Percentiles rank a stretch among this genome's conserved stretches.
These are phyloP conservation scores for Meleagris gallopavo DNA, from an alignment of 2,113 vertebrate species.

Conservation along the genomic window DNA sequence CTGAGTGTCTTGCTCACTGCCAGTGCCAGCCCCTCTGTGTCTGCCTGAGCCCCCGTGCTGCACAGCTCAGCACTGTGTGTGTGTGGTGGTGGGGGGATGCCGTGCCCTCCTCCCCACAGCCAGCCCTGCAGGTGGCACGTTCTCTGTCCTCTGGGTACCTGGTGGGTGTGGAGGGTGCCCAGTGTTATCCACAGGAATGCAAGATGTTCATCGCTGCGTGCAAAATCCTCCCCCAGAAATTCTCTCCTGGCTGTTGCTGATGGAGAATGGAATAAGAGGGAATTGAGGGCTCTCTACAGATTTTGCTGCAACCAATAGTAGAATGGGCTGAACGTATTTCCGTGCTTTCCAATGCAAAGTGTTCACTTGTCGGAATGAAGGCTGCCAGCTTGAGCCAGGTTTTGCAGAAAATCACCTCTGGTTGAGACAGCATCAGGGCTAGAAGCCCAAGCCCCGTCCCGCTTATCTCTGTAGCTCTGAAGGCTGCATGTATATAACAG, in stretches of 20 bases:
- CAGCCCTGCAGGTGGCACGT: not conserved
- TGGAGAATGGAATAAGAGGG: not conserved
- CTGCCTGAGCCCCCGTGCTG: not conserved
- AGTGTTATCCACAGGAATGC: not conserved
- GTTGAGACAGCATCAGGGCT: not conserved
- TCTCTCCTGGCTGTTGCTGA: rapidly evolving
- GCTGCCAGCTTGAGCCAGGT: slow-evolving; percentile 13
- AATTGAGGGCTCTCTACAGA: slow-evolving; percentile 2
- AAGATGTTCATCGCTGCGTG: not conserved
- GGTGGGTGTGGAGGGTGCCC: not conserved
- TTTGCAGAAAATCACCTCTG: not conserved
- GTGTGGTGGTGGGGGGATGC: not conserved
- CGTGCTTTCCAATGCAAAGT: not conserved
- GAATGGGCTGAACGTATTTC: not conserved
- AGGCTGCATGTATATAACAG: not conserved
- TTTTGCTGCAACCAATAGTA: slow-evolving; percentile 17
- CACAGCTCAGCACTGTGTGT: too few species aligned
- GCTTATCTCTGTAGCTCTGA: not conserved
- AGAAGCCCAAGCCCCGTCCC: not conserved
- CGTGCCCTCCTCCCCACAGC: not conserved
- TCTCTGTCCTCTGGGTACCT: not conserved
- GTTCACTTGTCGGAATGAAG: not conserved
- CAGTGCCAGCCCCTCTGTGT: rapidly evolving
- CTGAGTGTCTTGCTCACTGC: not conserved
- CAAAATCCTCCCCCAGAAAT: not conserved